Percentiles rank a stretch among this genome's conserved stretches.
These are phyloP conservation scores for Atherinomorus stipes DNA, from an alignment of 2,113 vertebrate genomes.

Conservation along the genomic window DNA sequence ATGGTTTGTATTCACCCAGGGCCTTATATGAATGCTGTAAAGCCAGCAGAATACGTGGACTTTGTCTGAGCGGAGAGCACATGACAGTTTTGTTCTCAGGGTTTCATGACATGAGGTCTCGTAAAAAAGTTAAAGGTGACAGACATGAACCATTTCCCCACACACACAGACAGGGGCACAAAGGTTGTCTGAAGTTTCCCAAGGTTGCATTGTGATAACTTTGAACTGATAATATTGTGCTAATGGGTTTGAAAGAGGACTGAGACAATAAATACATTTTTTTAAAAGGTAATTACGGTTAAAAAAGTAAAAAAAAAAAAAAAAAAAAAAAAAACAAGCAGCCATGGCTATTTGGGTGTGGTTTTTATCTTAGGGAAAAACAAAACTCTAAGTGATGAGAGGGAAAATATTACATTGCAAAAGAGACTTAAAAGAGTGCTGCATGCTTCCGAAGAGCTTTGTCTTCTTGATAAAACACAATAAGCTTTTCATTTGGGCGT, in stretches of 20 bases:
- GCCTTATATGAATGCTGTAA: conserved; percentile 59
- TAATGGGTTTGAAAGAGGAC: conserved; percentile 54
- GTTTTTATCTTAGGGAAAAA: conserved; percentile 61
- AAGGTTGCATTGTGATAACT: conserved; percentile 50
- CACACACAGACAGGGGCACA: conserved; percentile 26
- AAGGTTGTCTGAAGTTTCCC: conserved; percentile 45
- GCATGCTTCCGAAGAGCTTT: conserved; percentile 33
- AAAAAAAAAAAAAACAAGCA: conserved; percentile 42
- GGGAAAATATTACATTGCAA: conserved; percentile 30
- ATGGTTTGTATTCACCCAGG: conserved; percentile 75
- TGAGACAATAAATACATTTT: conserved; percentile 68
- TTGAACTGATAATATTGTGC: conserved; percentile 72
- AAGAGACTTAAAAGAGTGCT: neutral
- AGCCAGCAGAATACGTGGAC: conserved; percentile 42
- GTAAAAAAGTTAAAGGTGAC: conserved; percentile 54
- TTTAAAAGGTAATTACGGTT: conserved; percentile 48
- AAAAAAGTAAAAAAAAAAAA: no score
- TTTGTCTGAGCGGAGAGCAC: conserved; percentile 57
- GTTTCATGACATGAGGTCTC: conserved; percentile 56
- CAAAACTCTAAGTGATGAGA: conserved; percentile 32
- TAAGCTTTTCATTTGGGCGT: conserved; percentile 41
- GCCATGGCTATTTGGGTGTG: neutral
- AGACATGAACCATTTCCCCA: conserved; percentile 41
- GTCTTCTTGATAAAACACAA: conserved; percentile 62
- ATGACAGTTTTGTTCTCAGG: conserved; percentile 55